Evolutionary conservation across 2,888 invertebrate species (phyloP).

Genomic region (Hanleya hanleyi): DNA sequence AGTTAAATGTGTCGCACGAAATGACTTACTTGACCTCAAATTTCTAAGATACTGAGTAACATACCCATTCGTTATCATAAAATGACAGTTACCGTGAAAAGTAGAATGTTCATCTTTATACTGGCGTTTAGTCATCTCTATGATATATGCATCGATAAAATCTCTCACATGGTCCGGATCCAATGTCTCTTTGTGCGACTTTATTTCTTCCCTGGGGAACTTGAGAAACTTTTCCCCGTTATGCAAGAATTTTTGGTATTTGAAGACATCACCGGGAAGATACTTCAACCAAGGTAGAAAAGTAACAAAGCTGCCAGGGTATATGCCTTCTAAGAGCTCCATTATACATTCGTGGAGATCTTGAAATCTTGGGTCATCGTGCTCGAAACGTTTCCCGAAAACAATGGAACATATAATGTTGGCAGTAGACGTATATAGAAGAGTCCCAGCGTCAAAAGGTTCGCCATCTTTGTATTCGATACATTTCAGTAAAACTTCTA

Average conservation of each 20-base stretch:
- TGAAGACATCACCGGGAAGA: constrained; percentile 42
- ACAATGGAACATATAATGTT: not conserved
- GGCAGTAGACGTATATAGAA: not conserved
- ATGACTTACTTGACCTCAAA: too few relatives aligned
- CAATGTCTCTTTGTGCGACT: constrained; percentile 31
- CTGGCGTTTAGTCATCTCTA: constrained; percentile 30
- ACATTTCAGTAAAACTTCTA: not conserved
- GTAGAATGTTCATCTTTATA: too few relatives aligned
- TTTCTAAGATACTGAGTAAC: too few relatives aligned
- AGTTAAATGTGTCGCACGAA: too few relatives aligned
- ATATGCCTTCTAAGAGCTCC: not conserved
- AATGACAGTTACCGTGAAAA: too few relatives aligned
- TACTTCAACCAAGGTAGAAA: constrained; percentile 31
- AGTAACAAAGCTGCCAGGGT: not conserved
- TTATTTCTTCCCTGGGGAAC: constrained; percentile 26
- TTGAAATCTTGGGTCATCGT: not conserved
- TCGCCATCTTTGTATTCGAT: not conserved
- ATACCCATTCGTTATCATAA: too few relatives aligned
- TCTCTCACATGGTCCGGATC: constrained; percentile 35
- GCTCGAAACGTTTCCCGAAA: not conserved
- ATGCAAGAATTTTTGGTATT: constrained; percentile 25
- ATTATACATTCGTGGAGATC: not conserved
- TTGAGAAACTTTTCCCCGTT: constrained; percentile 39
- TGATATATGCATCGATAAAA: constrained; percentile 54
- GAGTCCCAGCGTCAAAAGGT: not conserved